phyloP scores from a whole-genome alignment of 2,888 invertebrate genomes.

The Geophilus truncorum region DNA sequence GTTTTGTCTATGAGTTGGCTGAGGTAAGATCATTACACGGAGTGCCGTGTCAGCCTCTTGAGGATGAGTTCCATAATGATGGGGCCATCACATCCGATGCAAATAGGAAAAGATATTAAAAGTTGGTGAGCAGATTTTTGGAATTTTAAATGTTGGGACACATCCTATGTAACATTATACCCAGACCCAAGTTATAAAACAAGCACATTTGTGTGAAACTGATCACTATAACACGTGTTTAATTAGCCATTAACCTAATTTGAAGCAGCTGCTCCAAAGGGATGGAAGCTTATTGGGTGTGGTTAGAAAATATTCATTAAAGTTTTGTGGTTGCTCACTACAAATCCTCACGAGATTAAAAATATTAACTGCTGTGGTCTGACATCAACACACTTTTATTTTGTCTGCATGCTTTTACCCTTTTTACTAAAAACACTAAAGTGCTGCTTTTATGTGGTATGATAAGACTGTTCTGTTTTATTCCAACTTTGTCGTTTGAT shows the following conservation, averaged over 20 bases:
- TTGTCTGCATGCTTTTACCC: too few relatives aligned
- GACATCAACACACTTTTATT: background rate
- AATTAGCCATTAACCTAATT: background rate
- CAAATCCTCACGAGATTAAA: background rate
- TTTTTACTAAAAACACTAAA: too few relatives aligned
- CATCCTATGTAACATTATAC: background rate
- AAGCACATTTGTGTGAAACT: background rate
- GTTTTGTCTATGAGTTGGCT: background rate
- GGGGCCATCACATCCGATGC: background rate
- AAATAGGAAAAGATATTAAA: background rate
- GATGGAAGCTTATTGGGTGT: background rate
- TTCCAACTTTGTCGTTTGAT: too few relatives aligned
- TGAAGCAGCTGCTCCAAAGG: background rate
- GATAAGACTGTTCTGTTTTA: too few relatives aligned
- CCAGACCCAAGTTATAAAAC: background rate
- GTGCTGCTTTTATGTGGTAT: too few relatives aligned
- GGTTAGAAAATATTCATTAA: background rate
- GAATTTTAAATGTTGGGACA: background rate
- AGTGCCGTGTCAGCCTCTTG: background rate
- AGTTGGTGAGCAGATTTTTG: background rate
- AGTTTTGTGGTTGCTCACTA: background rate
- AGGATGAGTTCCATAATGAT: background rate
- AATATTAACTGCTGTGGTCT: background rate
- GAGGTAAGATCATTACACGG: background rate
- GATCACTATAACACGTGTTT: background rate